Percentiles rank a stretch among this genome's conserved stretches.
phyloP scores from a whole-genome alignment of 1,140 invertebrate species.

The Batillaria attramentaria region DNA sequence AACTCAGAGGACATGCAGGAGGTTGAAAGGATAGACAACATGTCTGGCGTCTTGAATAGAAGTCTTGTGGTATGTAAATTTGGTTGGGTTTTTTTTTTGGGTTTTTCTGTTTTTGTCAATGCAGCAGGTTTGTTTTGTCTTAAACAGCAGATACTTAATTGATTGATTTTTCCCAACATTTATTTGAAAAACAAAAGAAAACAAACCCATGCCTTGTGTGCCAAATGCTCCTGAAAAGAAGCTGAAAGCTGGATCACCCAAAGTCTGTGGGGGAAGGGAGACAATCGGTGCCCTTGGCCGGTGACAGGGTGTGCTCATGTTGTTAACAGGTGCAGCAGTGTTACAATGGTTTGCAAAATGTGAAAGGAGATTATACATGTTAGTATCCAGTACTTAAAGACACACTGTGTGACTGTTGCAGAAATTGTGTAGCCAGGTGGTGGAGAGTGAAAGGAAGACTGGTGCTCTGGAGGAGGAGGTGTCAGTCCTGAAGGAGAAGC shows the following conservation, averaged over 20 bases:
- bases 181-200: neutral
- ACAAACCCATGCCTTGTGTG: neutral
- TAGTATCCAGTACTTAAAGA: neutral
- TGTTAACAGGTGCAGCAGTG: neutral
- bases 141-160: neutral
- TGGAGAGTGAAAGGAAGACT: constrained; percentile 17
- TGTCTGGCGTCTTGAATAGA: constrained; percentile 7
- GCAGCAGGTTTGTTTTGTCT: neutral
- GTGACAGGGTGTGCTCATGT: neutral
- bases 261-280: neutral
- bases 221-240: neutral
- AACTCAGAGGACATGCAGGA: neutral
- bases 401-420: constrained; percentile 11
- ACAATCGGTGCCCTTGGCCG: neutral
- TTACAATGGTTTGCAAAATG: neutral
- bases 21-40: constrained; percentile 8
- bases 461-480: constrained; percentile 20
- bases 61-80: constrained; percentile 6
- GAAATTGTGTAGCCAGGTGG: constrained; percentile 14
- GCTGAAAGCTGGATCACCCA: neutral
- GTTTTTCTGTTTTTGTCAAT: neutral
- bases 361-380: neutral
- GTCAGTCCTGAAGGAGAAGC: neutral
- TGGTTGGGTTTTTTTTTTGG: neutral
- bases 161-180: neutral